phyloP scores from a whole-genome alignment of 2,888 invertebrate genomes.

The Megaustenia siamemsis region DNA sequence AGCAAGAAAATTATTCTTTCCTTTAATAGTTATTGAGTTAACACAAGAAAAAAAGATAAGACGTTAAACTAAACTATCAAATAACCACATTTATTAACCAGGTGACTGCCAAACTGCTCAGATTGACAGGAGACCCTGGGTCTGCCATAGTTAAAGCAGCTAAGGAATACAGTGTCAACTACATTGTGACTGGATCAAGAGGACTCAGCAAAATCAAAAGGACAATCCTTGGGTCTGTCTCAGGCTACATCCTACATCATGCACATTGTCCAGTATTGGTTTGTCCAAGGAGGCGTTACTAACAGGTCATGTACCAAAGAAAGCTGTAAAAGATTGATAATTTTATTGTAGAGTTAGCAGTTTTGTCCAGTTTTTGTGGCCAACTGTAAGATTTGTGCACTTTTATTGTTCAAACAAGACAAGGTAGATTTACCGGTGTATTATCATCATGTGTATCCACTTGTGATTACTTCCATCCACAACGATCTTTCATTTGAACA shows the following conservation, averaged over 20 bases:
- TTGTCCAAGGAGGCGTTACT: slow-evolving; percentile 36
- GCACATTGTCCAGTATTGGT: slow-evolving; percentile 58
- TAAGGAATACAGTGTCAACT: slow-evolving; percentile 47
- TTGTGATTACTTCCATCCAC: no score
- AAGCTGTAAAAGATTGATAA: not conserved
- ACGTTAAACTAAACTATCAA: no score
- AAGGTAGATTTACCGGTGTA: no score
- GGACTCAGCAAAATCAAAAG: slow-evolving; percentile 55
- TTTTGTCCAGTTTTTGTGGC: no score
- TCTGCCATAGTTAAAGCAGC: slow-evolving; percentile 58
- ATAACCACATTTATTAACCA: slow-evolving; percentile 5
- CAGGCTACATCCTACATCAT: slow-evolving; percentile 58
- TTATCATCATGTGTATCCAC: no score
- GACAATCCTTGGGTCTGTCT: slow-evolving; percentile 59
- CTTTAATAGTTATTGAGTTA: no score
- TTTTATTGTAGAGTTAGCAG: no score
- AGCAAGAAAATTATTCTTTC: not conserved
- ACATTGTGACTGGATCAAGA: slow-evolving; percentile 58
- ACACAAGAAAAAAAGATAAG: no score
- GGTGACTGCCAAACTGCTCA: slow-evolving; percentile 55
- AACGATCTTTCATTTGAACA: no score
- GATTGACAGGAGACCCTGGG: slow-evolving; percentile 58
- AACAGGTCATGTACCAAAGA: not conserved
- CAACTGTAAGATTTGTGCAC: no score
- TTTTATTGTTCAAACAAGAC: no score